phyloP scores from a whole-genome alignment of 2,113 vertebrate genomes.

The Circaetus cinerascens region DNA sequence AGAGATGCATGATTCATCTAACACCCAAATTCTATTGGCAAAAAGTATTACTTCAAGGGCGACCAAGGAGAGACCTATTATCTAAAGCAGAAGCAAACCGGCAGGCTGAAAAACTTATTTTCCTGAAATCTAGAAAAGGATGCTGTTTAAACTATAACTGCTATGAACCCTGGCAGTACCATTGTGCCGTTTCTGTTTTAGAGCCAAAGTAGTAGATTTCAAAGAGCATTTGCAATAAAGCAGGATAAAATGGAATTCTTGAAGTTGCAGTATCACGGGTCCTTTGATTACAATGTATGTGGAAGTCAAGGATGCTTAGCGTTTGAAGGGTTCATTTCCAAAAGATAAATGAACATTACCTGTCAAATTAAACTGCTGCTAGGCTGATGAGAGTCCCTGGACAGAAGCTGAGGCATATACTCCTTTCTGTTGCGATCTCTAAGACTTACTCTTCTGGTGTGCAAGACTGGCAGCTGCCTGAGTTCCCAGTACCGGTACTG shows the following conservation, averaged over 20 bases:
- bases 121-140: not conserved
- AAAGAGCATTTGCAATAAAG: not conserved
- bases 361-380: not conserved
- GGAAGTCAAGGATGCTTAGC: not conserved
- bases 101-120: not conserved
- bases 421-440: not conserved
- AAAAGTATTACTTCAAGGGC: not conserved
- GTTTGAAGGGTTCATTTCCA: not conserved
- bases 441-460: not conserved
- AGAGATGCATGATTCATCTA: not conserved
- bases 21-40: not conserved
- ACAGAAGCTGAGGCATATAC: not conserved
- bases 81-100: not conserved
- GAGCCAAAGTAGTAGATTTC: not conserved
- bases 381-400: not conserved
- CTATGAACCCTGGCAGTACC: not conserved
- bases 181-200: not conserved
- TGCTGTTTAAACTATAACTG: not conserved
- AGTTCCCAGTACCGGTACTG: not conserved
- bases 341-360: not conserved
- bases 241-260: not conserved
- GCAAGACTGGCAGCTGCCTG: not conserved
- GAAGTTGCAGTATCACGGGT: not conserved
- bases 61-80: not conserved
- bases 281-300: not conserved